Percentiles rank a stretch among this genome's conserved stretches.
Conservation (phyloP, 1,140 invertebrate species). For the Bombus terrestris region DNA sequence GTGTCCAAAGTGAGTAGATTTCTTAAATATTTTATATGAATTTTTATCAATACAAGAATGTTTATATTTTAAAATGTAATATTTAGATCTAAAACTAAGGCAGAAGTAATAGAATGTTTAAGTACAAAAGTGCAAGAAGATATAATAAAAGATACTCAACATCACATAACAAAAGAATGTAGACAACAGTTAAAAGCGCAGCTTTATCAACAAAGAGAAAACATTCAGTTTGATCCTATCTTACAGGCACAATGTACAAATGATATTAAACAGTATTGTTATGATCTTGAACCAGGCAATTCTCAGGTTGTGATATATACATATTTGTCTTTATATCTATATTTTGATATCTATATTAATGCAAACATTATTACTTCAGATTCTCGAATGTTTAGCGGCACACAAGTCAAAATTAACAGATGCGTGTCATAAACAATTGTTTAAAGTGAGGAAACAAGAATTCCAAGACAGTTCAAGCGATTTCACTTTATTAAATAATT, state of each 20-base stretch:
- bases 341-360: not conserved
- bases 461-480: conserved; percentile 93
- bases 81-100: conserved; percentile 88
- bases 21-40: not conserved
- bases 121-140: conserved; percentile 95
- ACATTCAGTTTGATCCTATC: conserved; percentile 92
- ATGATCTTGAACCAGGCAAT: conserved; percentile 88
- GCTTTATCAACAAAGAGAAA: conserved; percentile 94
- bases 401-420: conserved; percentile 87
- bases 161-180: conserved; percentile 92
- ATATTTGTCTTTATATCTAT: not conserved
- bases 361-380: conserved; percentile 79
- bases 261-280: conserved; percentile 92
- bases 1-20: conserved; percentile 85
- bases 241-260: conserved; percentile 88
- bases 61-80: not conserved
- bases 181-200: conserved; percentile 94
- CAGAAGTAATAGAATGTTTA: conserved; percentile 94
- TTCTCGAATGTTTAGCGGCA: conserved; percentile 93
- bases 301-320: conserved; percentile 85
- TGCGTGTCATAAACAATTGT: conserved; percentile 90
- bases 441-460: conserved; percentile 93
- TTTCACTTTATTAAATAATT: conserved; percentile 91
- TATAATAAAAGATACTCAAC: conserved; percentile 90
- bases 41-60: not conserved